Evolutionary conservation across 2,797 vertebrate species (phyloP).

Genomic region (Alca torda): DNA sequence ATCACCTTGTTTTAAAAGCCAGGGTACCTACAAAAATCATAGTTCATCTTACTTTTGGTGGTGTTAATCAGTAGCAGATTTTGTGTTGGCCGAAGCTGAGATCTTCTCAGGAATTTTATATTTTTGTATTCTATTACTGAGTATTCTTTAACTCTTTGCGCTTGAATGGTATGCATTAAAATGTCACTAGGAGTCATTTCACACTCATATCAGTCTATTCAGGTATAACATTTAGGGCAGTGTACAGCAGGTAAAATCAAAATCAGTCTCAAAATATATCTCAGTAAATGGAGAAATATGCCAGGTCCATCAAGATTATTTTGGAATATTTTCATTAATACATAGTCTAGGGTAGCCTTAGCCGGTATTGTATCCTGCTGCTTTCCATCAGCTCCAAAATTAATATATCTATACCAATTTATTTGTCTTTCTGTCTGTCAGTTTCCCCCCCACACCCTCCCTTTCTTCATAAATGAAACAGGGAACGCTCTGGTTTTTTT

Average conservation of each 20-base stretch:
- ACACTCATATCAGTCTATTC: background rate
- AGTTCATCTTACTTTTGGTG: background rate
- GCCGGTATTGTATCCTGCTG: background rate
- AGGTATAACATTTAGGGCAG: background rate
- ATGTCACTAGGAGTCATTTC: background rate
- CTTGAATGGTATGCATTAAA: background rate
- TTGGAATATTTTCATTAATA: background rate
- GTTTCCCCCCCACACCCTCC: fast-evolving
- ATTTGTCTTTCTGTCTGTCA: background rate
- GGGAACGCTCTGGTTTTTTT: background rate
- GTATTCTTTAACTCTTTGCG: background rate
- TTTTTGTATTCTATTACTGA: background rate
- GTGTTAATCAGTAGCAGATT: background rate
- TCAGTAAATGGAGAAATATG: background rate
- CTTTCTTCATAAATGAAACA: background rate
- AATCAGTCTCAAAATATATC: background rate
- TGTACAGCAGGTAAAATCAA: background rate
- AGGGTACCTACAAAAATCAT: background rate
- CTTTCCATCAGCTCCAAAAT: background rate
- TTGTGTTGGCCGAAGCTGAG: background rate
- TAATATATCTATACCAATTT: background rate
- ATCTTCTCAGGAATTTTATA: background rate
- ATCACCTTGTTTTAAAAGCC: background rate
- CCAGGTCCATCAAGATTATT: background rate
- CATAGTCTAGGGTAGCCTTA: background rate